These are phyloP conservation scores for Chrysopilus asiliformis DNA, from an alignment of 2,888 invertebrate species.

Conservation along the genomic window DNA sequence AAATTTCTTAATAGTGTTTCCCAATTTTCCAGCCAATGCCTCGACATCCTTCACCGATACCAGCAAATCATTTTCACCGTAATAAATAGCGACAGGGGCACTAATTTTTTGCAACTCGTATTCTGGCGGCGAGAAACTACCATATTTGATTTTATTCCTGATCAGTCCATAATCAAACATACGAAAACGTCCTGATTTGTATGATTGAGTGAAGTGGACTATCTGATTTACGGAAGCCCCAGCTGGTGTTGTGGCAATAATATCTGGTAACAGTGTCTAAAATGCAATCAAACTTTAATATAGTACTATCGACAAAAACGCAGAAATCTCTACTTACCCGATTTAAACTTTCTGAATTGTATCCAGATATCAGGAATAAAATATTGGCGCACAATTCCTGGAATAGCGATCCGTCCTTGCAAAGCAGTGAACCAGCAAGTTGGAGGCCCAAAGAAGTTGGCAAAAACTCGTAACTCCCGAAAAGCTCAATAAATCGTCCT, in stretches of 20 bases:
- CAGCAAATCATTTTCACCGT: slow-evolving; percentile 51
- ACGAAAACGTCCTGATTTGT: slow-evolving; percentile 39
- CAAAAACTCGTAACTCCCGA: slow-evolving; percentile 43
- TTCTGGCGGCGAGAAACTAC: slow-evolving; percentile 40
- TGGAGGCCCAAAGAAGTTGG: slow-evolving; percentile 37
- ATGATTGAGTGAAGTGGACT: slow-evolving; percentile 55
- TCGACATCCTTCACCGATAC: slow-evolving; percentile 41
- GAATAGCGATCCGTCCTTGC: slow-evolving; percentile 1
- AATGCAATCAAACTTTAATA: slow-evolving; percentile 15
- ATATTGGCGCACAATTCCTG: slow-evolving; percentile 46
- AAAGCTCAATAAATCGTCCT: slow-evolving; percentile 23
- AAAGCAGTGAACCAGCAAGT: slow-evolving; percentile 24
- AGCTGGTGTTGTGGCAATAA: slow-evolving; percentile 51
- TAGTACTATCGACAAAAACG: too few species aligned
- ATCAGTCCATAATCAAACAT: slow-evolving; percentile 43
- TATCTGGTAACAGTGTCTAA: slow-evolving; percentile 53
- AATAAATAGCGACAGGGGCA: slow-evolving; percentile 50
- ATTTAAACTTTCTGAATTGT: slow-evolving; percentile 36
- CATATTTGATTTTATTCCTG: slow-evolving; percentile 42
- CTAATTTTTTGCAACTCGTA: slow-evolving; percentile 45
- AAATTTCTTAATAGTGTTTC: slow-evolving; percentile 38
- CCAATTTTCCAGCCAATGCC: slow-evolving; percentile 35
- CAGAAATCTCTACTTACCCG: slow-evolving; percentile 25
- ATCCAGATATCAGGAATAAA: slow-evolving; percentile 40
- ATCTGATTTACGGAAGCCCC: slow-evolving; percentile 55